A percentile compares a stretch with the other conserved stretches of the same genome.
Conservation (phyloP, 2,797 vertebrate species). For the Adelosebastes latens region DNA sequence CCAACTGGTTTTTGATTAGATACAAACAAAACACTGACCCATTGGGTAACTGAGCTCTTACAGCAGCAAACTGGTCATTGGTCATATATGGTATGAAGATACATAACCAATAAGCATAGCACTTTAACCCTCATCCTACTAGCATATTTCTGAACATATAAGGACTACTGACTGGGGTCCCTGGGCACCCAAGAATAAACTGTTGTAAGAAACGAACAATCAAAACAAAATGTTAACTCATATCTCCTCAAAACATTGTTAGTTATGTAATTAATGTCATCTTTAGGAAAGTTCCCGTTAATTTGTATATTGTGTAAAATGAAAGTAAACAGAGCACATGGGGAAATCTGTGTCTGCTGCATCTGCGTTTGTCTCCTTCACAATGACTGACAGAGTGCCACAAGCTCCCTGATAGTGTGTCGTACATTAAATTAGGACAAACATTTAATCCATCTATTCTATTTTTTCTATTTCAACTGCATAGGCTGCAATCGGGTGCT, state of each 20-base stretch:
- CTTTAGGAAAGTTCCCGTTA: accelerated
- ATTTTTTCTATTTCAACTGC: too few species aligned
- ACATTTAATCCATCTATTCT: too few species aligned
- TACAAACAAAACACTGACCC: not conserved
- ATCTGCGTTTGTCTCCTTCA: too few species aligned
- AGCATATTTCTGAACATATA: too few species aligned
- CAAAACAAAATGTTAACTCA: not conserved
- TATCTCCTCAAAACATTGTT: not conserved
- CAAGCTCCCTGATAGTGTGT: too few species aligned
- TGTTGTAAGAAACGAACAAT: not conserved
- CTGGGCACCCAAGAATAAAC: too few species aligned
- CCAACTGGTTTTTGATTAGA: not conserved
- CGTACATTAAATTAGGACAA: too few species aligned
- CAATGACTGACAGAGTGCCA: not conserved
- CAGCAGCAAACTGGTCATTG: not conserved
- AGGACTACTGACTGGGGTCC: not conserved
- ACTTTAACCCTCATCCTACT: not conserved
- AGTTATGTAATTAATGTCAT: not conserved
- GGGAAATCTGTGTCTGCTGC: not conserved
- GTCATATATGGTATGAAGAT: not conserved
- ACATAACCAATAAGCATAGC: not conserved
- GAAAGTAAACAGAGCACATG: not conserved
- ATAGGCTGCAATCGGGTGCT: too few species aligned
- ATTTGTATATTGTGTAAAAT: not conserved
- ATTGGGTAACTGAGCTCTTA: not conserved